Evolutionary conservation across 2,888 invertebrate genomes (phyloP), one percentile per base, ranked within the genome.

Genomic region (Eupithecia pulchellata): DNA sequence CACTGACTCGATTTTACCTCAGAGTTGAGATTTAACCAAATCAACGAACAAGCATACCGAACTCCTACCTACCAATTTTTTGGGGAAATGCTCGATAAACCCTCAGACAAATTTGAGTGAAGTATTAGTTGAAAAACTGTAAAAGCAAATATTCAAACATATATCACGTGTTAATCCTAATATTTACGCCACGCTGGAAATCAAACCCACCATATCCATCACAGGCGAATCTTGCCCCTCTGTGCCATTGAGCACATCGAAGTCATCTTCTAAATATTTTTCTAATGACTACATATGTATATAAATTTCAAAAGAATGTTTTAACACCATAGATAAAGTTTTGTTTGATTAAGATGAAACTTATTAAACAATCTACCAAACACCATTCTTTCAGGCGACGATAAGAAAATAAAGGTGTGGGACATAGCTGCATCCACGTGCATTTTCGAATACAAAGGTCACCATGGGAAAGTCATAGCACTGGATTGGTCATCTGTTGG

Each of bases 361-460:
- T 25, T 52, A 11, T 52, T 13, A 25, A 52, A 52, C 52, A 52
- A 25, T 25, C n/a, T n/a, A 29, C 8, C 17, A 57, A 57, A 57
- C 29, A 57, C 17, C 17, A 57, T 60, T 30, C n/a, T 80, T 77
- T 34, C 81, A 95, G 96, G 96, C 75, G 97, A 97, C 79, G 97
- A 97, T 83, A 95, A 96, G 79, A 94, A 95, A 79, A 95, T 97
- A 20, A 95, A 96, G 86, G 93, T 97, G 27, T 97, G 97, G 97
- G 97, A 97, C 84, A 85, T 97, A 75, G 94, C 95, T 5, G 95
- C 95, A 29, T 96, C 96, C 11, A 95, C 95, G 63, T 92, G 96
- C 72, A 84, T 96, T 17, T 95, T 95, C 74, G 96, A 97, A 83
- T 93, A 97, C 71, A 91, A 95, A 75, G 96, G 96, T 0, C 96